A percentile compares a stretch with the other conserved stretches of the same genome.
These are phyloP conservation scores for Sebastes jordani DNA, from an alignment of 2,797 vertebrate species.

Conservation along the genomic window DNA sequence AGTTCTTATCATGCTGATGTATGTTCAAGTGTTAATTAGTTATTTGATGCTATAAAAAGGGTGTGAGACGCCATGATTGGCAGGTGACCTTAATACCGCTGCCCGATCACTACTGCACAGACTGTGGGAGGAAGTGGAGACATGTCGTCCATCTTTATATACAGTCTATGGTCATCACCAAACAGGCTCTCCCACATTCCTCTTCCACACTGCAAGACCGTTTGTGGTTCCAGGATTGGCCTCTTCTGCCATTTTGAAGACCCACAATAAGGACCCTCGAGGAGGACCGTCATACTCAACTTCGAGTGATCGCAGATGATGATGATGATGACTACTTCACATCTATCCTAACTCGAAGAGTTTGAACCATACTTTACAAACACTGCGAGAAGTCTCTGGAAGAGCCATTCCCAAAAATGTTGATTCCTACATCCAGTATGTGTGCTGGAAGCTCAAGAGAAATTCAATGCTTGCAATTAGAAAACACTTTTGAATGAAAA, in stretches of 20 bases:
- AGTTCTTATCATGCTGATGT: no score
- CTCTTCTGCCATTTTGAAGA: background rate
- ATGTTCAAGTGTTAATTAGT: no score
- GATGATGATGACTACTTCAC: background rate
- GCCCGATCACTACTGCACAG: background rate
- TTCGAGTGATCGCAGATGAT: background rate
- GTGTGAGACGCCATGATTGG: no score
- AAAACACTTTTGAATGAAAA: background rate
- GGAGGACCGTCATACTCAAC: background rate
- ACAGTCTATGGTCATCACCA: background rate
- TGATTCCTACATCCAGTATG: background rate
- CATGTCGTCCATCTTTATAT: background rate
- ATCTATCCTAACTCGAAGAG: background rate
- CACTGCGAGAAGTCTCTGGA: background rate
- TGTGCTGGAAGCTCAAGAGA: background rate
- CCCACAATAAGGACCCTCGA: background rate
- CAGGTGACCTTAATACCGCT: no score
- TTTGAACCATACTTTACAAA: constrained; percentile 18
- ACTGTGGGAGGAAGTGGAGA: background rate
- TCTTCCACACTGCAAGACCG: background rate
- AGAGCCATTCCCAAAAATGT: background rate
- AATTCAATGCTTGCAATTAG: background rate
- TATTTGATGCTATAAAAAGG: no score
- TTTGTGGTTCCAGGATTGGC: background rate
- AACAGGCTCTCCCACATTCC: no score